Conservation (phyloP, 2,888 invertebrate species). For the Neoaliturus tenellus region DNA sequence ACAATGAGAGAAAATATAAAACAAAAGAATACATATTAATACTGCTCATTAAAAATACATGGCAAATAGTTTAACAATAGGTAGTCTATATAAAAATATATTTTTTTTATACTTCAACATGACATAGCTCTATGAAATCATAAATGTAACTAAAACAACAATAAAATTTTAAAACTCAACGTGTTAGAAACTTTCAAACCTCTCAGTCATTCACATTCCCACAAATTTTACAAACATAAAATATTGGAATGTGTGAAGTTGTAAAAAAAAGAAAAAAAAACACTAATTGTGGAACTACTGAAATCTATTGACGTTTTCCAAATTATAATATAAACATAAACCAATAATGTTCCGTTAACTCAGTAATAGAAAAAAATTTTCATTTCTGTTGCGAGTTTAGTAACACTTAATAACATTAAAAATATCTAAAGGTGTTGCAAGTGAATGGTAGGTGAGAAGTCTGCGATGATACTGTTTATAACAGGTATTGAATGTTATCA, state of each 20-base stretch:
- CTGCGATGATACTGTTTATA: neutral
- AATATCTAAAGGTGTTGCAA: too few species aligned
- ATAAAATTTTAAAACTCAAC: slow-evolving; percentile 20
- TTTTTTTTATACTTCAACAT: neutral
- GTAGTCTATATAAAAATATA: neutral
- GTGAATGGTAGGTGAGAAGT: neutral
- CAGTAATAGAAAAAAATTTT: too few species aligned
- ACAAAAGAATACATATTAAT: neutral
- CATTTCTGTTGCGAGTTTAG: too few species aligned
- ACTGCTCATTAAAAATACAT: slow-evolving; percentile 1
- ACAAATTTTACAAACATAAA: slow-evolving; percentile 15
- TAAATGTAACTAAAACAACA: neutral
- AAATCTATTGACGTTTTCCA: too few species aligned
- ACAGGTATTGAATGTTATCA: too few species aligned
- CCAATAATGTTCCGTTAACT: too few species aligned
- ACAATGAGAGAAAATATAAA: slow-evolving; percentile 9
- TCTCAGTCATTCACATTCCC: slow-evolving; percentile 9
- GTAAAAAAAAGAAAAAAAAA: too few species aligned
- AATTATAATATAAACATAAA: too few species aligned
- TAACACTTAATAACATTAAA: too few species aligned
- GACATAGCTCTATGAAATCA: neutral
- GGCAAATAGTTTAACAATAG: slow-evolving; percentile 3
- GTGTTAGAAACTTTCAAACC: neutral
- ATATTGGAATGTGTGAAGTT: slow-evolving; percentile 32
- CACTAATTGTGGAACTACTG: too few species aligned